Evolutionary conservation across 2,113 vertebrate species (phyloP).

Genomic region (Equus quagga): DNA sequence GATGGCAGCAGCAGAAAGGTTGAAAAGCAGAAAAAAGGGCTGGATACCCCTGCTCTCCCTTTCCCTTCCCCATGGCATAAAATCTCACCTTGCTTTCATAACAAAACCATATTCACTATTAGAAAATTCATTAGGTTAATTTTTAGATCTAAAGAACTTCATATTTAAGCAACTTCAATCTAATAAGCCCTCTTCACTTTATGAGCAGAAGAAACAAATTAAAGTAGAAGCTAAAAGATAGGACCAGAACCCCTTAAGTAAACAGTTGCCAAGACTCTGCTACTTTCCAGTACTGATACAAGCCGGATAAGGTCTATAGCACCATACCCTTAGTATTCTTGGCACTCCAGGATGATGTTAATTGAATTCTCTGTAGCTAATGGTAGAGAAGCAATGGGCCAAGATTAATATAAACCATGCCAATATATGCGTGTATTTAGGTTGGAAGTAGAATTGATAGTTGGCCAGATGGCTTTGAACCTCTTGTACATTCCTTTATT

Average conservation of each 20-base stretch:
- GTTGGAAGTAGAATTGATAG: neutral
- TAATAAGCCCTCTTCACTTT: neutral
- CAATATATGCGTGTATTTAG: neutral
- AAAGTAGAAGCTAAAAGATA: slow-evolving; percentile 16
- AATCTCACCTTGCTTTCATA: neutral
- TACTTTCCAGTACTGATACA: neutral
- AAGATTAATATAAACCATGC: neutral
- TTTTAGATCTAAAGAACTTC: neutral
- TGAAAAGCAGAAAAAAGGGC: neutral
- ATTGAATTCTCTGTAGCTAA: neutral
- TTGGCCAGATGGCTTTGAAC: neutral
- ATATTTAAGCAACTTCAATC: neutral
- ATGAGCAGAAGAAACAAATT: slow-evolving; percentile 44
- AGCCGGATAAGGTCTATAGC: neutral
- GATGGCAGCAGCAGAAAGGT: slow-evolving; percentile 55
- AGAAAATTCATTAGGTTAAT: slow-evolving; percentile 11
- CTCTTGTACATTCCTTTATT: neutral
- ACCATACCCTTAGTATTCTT: neutral
- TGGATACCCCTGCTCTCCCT: neutral
- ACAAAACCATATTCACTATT: neutral
- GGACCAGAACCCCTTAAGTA: neutral
- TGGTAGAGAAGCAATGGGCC: neutral
- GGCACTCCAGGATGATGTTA: neutral
- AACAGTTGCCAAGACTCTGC: neutral
- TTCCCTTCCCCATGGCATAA: neutral